Evolutionary conservation across 1,140 invertebrate species (phyloP), one percentile per base, ranked within the genome.

Genomic region (Sitobion miscanthi): DNA sequence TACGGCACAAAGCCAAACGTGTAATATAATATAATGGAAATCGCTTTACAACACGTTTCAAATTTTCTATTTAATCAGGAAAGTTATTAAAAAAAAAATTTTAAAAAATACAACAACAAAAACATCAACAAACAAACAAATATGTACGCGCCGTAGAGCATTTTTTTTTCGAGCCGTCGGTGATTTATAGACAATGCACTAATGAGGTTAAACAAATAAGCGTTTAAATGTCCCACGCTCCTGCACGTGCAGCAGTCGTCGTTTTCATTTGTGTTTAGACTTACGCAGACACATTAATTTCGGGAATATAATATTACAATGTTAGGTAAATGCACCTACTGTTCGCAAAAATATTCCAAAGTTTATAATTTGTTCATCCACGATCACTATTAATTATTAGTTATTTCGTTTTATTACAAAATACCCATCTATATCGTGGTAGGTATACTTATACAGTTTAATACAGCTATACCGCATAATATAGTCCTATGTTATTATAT

Each of bases 141-240:
- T 89, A 38, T 38, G 6, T 54, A 52, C n/a, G 7, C 20, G 7
- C 20, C 7, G 49, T 11, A 20, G 49, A 54, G 49, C 47, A n/a
- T 88, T 89, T 38, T 88, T 89, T 38, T 89, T 89, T 57, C 49
- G 35, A 89, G 2, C 38, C 88, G 23, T 89, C 23, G 35, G 3
- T 89, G 88, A 38, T 57, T 57, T 42, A 57, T 57, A 42, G 47
- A 57, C 52, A 57, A 89, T 57, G 57, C 38, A 42, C 52, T 57
- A 89, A 89, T 57, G 88, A 89, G 88, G 52, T 57, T 54, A 89
- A 38, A 57, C 88, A 54, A 77, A 77, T 57, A 89, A 2, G 54
- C 54, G 21, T 89, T 89, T 57, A 57, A 57, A 89, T 38, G 17
- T 88, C 87, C n/a, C n/a, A 54, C 47, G 23, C 35, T 57, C 52